Conservation (phyloP, 2,888 invertebrate species). For the Aspidiotus rigidus region DNA sequence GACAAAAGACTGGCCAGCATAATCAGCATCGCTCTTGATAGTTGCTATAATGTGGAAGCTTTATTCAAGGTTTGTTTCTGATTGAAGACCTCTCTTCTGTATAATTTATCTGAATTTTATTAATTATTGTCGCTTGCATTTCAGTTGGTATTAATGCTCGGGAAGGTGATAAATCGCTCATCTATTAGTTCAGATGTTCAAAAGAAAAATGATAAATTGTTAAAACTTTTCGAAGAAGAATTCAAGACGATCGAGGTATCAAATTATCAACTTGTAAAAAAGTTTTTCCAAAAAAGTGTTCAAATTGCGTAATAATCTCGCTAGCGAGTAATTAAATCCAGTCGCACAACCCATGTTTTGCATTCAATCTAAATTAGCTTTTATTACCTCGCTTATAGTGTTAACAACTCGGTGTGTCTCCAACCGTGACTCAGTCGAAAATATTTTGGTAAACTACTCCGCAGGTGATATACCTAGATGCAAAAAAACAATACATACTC, state of each 20-base stretch:
- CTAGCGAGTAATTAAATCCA: no score
- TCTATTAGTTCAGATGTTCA: constrained; percentile 63
- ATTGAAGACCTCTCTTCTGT: not conserved
- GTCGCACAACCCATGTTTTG: not conserved
- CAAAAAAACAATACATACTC: not conserved
- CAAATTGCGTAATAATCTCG: no score
- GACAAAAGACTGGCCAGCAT: constrained; percentile 71
- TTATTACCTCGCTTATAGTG: no score
- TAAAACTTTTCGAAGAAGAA: constrained; percentile 56
- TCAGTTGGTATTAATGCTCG: constrained; percentile 58
- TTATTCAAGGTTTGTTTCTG: constrained; percentile 49
- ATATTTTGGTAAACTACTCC: not conserved
- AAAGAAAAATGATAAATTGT: constrained; percentile 55
- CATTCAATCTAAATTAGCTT: not conserved
- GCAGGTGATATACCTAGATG: constrained; percentile 12
- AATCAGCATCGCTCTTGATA: constrained; percentile 70
- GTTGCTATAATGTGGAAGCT: constrained; percentile 59
- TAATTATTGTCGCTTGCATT: not conserved
- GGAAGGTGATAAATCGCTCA: constrained; percentile 63
- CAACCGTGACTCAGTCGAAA: no score
- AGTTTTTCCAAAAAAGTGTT: no score
- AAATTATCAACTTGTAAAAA: not conserved
- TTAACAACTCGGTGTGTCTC: no score
- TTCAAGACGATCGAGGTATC: constrained; percentile 55
- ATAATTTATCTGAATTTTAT: not conserved